These are phyloP conservation scores for Pocillopora damicornis DNA, from an alignment of 64 coral and sea anemone genomes.

Conservation along the genomic window DNA sequence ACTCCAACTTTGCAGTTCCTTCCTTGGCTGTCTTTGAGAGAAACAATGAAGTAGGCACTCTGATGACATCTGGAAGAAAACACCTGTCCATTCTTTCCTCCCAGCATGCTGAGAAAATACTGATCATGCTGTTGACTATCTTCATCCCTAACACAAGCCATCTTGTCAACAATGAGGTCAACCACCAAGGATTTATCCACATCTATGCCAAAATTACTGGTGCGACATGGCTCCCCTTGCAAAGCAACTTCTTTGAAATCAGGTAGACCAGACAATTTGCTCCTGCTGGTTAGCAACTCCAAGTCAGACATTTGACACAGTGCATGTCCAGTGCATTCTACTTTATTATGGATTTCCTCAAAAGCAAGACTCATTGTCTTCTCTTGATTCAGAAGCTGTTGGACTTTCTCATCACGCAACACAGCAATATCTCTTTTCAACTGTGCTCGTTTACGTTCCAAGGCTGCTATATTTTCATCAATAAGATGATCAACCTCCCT, in stretches of 20 bases:
- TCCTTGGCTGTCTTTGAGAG: not conserved
- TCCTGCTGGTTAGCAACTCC: constrained; percentile 12
- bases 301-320: constrained; percentile 6
- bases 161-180: constrained; percentile 28
- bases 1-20: constrained; percentile 14
- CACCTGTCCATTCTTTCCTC: constrained; percentile 1
- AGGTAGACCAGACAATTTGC: not conserved
- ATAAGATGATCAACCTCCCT: constrained; percentile 24
- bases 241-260: constrained; percentile 13
- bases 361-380: constrained; percentile 2
- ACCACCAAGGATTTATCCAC: constrained; percentile 16
- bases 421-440: constrained; percentile 8
- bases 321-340: constrained; percentile 9
- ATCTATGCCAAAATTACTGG: constrained; percentile 18
- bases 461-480: constrained; percentile 15
- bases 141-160: constrained; percentile 4
- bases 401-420: constrained; percentile 28
- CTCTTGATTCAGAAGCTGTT: constrained; percentile 2
- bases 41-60: constrained; percentile 14
- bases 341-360: not conserved
- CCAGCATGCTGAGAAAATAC: constrained; percentile 32
- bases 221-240: constrained; percentile 36
- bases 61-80: constrained; percentile 35
- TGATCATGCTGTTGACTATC: not conserved
- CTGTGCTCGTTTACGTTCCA: constrained; percentile 16